These are phyloP conservation scores for Notechis scutatus DNA, from an alignment of 2,113 vertebrate genomes.

Conservation along the genomic window DNA sequence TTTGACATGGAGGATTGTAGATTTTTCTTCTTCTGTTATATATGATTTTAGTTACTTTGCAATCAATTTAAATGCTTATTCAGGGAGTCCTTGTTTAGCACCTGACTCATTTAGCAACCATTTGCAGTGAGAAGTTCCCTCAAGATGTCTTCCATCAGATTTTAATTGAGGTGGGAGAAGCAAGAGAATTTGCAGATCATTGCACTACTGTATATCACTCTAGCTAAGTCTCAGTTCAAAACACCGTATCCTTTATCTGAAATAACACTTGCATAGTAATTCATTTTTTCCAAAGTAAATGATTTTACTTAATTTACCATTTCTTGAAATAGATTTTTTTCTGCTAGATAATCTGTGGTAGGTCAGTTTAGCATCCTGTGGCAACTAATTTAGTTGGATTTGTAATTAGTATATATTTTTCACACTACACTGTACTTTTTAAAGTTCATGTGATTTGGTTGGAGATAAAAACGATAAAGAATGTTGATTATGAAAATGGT, in stretches of 20 bases:
- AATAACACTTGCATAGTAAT: neutral
- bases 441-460: neutral
- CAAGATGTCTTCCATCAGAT: neutral
- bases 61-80: neutral
- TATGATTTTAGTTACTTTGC: neutral
- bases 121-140: neutral
- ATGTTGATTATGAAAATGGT: constrained; percentile 17
- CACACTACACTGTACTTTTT: neutral
- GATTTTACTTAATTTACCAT: neutral
- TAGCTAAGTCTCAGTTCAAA: neutral
- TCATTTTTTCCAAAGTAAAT: neutral
- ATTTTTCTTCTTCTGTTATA: neutral
- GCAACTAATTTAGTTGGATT: neutral
- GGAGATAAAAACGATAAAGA: constrained; percentile 9
- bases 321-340: constrained; percentile 18
- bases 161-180: neutral
- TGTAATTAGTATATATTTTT: constrained; percentile 35
- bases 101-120: neutral
- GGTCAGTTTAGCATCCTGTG: constrained; percentile 16
- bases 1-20: neutral
- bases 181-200: neutral
- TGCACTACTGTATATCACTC: neutral
- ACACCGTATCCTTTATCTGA: neutral
- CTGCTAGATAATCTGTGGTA: neutral
- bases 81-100: neutral